phyloP scores from a whole-genome alignment of 1,140 invertebrate genomes.

The Colletes latitarsis region DNA sequence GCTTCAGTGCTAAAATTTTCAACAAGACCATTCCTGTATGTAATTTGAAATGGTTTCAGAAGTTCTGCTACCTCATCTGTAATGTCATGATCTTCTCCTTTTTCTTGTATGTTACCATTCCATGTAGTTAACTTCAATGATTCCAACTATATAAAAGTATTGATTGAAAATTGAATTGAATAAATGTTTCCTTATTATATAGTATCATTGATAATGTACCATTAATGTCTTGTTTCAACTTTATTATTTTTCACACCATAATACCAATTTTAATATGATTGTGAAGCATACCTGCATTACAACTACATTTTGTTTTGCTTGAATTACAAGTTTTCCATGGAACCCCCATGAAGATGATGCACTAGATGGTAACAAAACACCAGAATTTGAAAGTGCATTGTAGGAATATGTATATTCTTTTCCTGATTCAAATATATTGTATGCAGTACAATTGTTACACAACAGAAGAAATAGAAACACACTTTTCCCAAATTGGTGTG shows the following conservation, averaged over 20 bases:
- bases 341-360: conserved; percentile 77
- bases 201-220: too few species aligned
- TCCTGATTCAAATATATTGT: conserved; percentile 72
- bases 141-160: conserved; percentile 61
- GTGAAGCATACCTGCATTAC: conserved; percentile 69
- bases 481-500: conserved; percentile 32
- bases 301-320: conserved; percentile 64
- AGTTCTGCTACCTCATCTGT: conserved; percentile 69
- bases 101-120: conserved; percentile 71
- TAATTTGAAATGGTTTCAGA: conserved; percentile 74
- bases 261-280: conserved; percentile 20
- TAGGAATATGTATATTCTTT: conserved; percentile 77
- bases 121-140: conserved; percentile 69
- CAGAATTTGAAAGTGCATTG: conserved; percentile 72
- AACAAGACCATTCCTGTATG: conserved; percentile 74
- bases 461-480: conserved; percentile 56
- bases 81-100: conserved; percentile 51
- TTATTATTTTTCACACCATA: conserved; percentile 15
- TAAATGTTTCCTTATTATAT: too few species aligned
- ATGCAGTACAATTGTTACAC: conserved; percentile 33
- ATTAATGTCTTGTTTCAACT: neutral
- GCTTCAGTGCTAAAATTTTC: conserved; percentile 77
- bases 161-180: neutral
- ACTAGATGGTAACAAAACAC: conserved; percentile 73
- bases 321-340: conserved; percentile 70